phyloP scores from a whole-genome alignment of 2,797 vertebrate genomes.

The Falco columbarius region DNA sequence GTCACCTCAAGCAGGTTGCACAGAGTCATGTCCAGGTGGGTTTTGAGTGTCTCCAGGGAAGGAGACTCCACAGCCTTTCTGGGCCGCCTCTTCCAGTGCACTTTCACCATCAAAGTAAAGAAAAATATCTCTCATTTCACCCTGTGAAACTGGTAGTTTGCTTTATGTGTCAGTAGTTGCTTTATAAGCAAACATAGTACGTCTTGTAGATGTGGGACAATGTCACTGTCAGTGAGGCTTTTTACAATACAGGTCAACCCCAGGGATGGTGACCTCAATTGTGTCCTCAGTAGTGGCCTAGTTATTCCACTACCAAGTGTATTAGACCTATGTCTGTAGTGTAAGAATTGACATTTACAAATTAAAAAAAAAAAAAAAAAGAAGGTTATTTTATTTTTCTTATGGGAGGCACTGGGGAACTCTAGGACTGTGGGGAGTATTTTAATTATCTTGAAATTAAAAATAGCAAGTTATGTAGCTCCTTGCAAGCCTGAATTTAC shows the following conservation, averaged over 20 bases:
- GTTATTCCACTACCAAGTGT: not conserved
- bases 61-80: too few relatives aligned
- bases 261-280: constrained; percentile 17
- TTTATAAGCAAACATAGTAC: not conserved
- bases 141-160: not conserved
- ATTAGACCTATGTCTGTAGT: not conserved
- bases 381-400: constrained; percentile 12
- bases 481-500: not conserved
- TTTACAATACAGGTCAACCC: constrained; percentile 9
- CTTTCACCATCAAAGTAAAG: too few relatives aligned
- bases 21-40: too few relatives aligned
- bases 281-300: constrained; percentile 19
- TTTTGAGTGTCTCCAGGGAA: too few relatives aligned
- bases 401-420: not conserved
- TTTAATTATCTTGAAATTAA: constrained; percentile 58
- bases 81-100: too few relatives aligned
- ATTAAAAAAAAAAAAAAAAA: not conserved
- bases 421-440: not conserved
- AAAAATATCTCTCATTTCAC: not conserved
- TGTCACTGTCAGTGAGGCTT: not conserved
- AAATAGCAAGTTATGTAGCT: constrained; percentile 9
- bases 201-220: constrained; percentile 15
- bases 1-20: too few relatives aligned
- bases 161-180: not conserved
- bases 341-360: constrained; percentile 11